Evolutionary conservation across 2,888 invertebrate genomes (phyloP).

Genomic region (Aporophyla lueneburgensis): DNA sequence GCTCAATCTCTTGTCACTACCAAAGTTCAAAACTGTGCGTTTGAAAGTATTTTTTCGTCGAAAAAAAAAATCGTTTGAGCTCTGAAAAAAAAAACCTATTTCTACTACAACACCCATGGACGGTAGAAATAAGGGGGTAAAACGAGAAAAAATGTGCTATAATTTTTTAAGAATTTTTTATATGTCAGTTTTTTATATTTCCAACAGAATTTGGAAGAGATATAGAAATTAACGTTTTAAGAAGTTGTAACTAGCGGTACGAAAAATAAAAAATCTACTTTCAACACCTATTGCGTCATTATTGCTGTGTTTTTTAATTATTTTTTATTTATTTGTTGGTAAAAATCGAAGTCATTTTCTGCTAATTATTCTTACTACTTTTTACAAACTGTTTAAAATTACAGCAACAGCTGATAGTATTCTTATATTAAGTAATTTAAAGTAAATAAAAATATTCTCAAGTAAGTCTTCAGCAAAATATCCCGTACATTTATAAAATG

Average conservation of each 20-base stretch:
- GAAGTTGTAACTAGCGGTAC: slow-evolving; percentile 86
- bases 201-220: slow-evolving; percentile 56
- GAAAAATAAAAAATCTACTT: slow-evolving; percentile 77
- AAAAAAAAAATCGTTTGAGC: slow-evolving; percentile 60
- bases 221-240: slow-evolving; percentile 60
- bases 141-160: slow-evolving; percentile 59
- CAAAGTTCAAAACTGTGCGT: slow-evolving; percentile 65
- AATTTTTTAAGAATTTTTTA: slow-evolving; percentile 53
- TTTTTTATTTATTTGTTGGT: slow-evolving; percentile 66
- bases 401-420: slow-evolving; percentile 23
- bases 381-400: slow-evolving; percentile 50
- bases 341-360: slow-evolving; percentile 69
- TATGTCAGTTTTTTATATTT: slow-evolving; percentile 32
- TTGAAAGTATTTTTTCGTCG: slow-evolving; percentile 36
- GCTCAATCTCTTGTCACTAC: slow-evolving; percentile 64
- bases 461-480: slow-evolving; percentile 37
- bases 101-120: slow-evolving; percentile 88
- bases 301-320: slow-evolving; percentile 83
- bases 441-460: neutral
- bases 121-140: slow-evolving; percentile 82
- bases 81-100: slow-evolving; percentile 69
- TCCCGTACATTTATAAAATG: slow-evolving; percentile 59
- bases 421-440: slow-evolving; percentile 23
- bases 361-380: slow-evolving; percentile 11
- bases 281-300: slow-evolving; percentile 87